Conservation (phyloP, 2,888 invertebrate genomes). For the Sepiola atlantica region DNA sequence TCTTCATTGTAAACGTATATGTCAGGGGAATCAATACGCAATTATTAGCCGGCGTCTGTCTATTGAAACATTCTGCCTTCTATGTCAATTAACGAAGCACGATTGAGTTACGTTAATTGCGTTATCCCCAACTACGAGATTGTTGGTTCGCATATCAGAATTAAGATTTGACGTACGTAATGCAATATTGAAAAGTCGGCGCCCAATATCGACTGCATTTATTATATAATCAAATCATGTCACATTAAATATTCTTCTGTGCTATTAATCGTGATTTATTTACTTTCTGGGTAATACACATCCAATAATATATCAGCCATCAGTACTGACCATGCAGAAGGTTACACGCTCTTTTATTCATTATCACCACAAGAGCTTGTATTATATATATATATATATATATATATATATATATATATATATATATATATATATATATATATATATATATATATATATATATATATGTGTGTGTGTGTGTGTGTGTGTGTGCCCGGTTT, state of each 20-base stretch:
- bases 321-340: neutral
- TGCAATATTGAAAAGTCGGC: neutral
- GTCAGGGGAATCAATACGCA: neutral
- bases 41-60: neutral
- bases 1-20: neutral
- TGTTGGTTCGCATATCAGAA: neutral
- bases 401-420: too few relatives aligned
- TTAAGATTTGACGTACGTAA: conserved; percentile 18
- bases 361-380: too few relatives aligned
- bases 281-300: neutral
- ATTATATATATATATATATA: too few relatives aligned
- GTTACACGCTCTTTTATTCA: neutral
- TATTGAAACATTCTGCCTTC: neutral
- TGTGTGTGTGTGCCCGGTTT: too few relatives aligned
- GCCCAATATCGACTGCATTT: conserved; percentile 8
- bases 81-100: neutral
- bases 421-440: too few relatives aligned
- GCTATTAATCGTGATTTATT: conserved; percentile 12
- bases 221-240: conserved; percentile 32
- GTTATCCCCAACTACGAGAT: neutral
- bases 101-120: conserved; percentile 32
- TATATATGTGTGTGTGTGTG: too few relatives aligned
- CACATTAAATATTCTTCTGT: neutral
- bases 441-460: too few relatives aligned
- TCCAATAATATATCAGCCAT: neutral